A percentile compares a stretch with the other conserved stretches of the same genome.
phyloP scores from a whole-genome alignment of 2,888 invertebrate species.

The Erebia epiphron region DNA sequence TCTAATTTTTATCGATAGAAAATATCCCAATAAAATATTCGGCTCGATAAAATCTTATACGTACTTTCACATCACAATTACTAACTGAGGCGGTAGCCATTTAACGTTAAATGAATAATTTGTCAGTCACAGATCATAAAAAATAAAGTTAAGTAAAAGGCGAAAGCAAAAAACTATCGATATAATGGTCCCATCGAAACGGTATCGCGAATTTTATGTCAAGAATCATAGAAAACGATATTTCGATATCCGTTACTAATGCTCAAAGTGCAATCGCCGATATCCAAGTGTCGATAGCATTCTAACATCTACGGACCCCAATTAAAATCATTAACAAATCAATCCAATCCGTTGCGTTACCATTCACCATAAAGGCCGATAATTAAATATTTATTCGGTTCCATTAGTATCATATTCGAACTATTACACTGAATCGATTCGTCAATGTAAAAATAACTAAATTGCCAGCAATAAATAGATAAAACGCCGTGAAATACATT shows the following conservation, averaged over 20 bases:
- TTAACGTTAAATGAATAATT: slow-evolving; percentile 25
- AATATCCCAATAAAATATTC: slow-evolving; percentile 4
- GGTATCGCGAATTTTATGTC: slow-evolving; percentile 35
- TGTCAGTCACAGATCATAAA: slow-evolving; percentile 33
- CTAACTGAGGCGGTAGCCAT: slow-evolving; percentile 47
- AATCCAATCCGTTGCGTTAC: slow-evolving; percentile 70
- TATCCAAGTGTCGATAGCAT: slow-evolving; percentile 41
- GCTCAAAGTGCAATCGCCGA: slow-evolving; percentile 23
- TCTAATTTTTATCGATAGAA: not conserved
- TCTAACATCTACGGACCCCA: slow-evolving; percentile 52
- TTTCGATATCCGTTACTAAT: slow-evolving; percentile 28
- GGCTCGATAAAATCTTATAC: not conserved
- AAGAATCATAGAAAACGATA: slow-evolving; percentile 14
- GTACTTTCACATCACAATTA: slow-evolving; percentile 12
- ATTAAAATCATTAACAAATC: slow-evolving; percentile 71
- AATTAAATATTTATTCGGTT: slow-evolving; percentile 81
- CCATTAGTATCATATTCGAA: slow-evolving; percentile 68
- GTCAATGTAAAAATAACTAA: slow-evolving; percentile 69
- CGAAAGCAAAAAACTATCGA: slow-evolving; percentile 23
- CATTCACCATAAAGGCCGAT: slow-evolving; percentile 73
- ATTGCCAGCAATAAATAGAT: slow-evolving; percentile 61
- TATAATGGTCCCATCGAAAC: slow-evolving; percentile 48
- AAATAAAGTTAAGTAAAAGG: slow-evolving; percentile 31
- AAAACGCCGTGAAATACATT: slow-evolving; percentile 73
- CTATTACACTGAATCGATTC: slow-evolving; percentile 74